Evolutionary conservation across 2,888 invertebrate species (phyloP).

Genomic region (Dynastes tityus): DNA sequence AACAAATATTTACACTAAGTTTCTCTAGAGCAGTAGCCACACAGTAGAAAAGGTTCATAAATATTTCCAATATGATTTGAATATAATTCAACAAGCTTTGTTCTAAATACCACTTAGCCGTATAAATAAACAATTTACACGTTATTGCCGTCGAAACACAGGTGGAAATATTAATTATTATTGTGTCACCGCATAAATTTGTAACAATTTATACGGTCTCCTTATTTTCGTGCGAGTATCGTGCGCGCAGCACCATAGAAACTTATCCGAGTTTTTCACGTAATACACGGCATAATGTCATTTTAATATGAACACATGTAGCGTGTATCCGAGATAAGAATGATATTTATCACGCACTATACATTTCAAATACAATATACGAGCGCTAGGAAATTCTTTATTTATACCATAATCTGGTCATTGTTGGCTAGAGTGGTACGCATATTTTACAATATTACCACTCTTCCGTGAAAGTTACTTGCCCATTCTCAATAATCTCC

Average conservation of each 20-base stretch:
- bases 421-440: conserved; percentile 50
- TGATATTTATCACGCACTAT: conserved; percentile 49
- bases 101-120: conserved; percentile 26
- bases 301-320: conserved; percentile 51
- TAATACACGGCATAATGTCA: conserved; percentile 41
- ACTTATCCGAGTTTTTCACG: conserved; percentile 35
- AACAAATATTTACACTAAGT: not conserved
- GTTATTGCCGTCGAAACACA: conserved; percentile 31
- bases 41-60: too few relatives aligned
- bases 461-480: conserved; percentile 65
- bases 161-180: conserved; percentile 45
- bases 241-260: conserved; percentile 16
- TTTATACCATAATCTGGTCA: conserved; percentile 52
- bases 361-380: conserved; percentile 40
- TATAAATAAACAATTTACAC: conserved; percentile 38
- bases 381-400: conserved; percentile 49
- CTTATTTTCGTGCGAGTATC: conserved; percentile 20
- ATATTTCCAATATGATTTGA: not conserved
- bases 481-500: conserved; percentile 64
- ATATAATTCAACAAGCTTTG: conserved; percentile 10
- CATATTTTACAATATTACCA: conserved; percentile 54
- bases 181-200: conserved; percentile 42
- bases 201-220: conserved; percentile 30
- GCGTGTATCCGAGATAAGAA: conserved; percentile 49
- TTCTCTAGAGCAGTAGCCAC: too few relatives aligned